A percentile compares a stretch with the other conserved stretches of the same genome.
Conservation (phyloP, 1,140 invertebrate genomes). For the Nephila pilipes region DNA sequence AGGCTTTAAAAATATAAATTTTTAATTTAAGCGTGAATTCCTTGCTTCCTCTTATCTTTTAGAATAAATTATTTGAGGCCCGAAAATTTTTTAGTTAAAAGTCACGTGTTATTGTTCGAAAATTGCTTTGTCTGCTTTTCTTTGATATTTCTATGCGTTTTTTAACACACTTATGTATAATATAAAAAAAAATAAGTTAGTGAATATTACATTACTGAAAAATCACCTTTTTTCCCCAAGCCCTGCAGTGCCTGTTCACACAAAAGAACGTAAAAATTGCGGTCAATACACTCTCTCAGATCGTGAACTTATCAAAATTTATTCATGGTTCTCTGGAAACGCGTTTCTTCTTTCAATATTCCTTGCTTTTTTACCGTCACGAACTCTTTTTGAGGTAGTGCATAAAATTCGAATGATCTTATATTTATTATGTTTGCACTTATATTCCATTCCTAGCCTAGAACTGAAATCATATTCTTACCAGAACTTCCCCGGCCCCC, state of each 20-base stretch:
- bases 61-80: background rate
- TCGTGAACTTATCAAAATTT: background rate
- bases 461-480: background rate
- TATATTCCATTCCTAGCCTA: background rate
- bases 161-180: no score
- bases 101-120: background rate
- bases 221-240: background rate
- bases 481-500: background rate
- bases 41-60: no score
- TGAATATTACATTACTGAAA: background rate
- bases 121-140: background rate
- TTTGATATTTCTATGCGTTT: background rate
- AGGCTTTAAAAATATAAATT: no score
- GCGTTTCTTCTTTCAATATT: background rate
- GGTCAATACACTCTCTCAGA: background rate
- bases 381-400: background rate
- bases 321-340: background rate
- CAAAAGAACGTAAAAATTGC: background rate
- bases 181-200: background rate
- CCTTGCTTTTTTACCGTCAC: background rate
- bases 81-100: background rate
- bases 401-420: slow-evolving; percentile 10
- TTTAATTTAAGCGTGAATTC: no score
- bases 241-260: background rate
- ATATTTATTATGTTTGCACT: background rate